A percentile compares a stretch with the other conserved stretches of the same genome.
Conservation (phyloP, 1,140 invertebrate species). For the Zaprionus inermis region DNA sequence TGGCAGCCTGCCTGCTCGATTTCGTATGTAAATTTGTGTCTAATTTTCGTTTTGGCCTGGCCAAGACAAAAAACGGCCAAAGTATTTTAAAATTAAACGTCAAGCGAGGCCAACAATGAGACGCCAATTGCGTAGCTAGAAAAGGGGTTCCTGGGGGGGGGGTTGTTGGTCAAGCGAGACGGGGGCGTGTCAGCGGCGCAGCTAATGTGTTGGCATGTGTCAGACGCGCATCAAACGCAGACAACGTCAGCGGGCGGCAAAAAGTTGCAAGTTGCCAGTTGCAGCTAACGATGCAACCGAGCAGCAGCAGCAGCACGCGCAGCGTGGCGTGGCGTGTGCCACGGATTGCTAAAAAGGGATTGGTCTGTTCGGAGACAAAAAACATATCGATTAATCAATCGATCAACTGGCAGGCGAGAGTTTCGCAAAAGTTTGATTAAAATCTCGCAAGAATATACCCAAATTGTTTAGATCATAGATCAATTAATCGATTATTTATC, state of each 20-base stretch:
- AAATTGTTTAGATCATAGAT: too few relatives aligned
- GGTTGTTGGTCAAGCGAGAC: background rate
- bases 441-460: too few relatives aligned
- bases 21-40: slow-evolving; percentile 72
- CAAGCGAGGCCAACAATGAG: background rate
- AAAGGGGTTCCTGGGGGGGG: background rate
- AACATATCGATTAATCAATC: too few relatives aligned
- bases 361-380: background rate
- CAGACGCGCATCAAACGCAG: slow-evolving; percentile 72
- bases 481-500: too few relatives aligned
- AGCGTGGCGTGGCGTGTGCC: slow-evolving; percentile 22
- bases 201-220: slow-evolving; percentile 77
- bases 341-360: background rate
- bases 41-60: slow-evolving; percentile 54
- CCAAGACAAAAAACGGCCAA: slow-evolving; percentile 14
- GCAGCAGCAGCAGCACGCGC: background rate
- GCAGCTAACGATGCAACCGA: background rate
- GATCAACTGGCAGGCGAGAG: too few relatives aligned
- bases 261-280: slow-evolving; percentile 16
- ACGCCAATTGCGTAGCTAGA: slow-evolving; percentile 3
- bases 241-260: slow-evolving; percentile 20
- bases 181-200: slow-evolving; percentile 44
- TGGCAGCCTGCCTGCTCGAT: slow-evolving; percentile 38
- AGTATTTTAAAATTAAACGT: background rate
- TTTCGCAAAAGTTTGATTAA: too few relatives aligned